These are phyloP conservation scores for Elanoides forficatus DNA, from an alignment of 2,113 vertebrate species.

Conservation along the genomic window DNA sequence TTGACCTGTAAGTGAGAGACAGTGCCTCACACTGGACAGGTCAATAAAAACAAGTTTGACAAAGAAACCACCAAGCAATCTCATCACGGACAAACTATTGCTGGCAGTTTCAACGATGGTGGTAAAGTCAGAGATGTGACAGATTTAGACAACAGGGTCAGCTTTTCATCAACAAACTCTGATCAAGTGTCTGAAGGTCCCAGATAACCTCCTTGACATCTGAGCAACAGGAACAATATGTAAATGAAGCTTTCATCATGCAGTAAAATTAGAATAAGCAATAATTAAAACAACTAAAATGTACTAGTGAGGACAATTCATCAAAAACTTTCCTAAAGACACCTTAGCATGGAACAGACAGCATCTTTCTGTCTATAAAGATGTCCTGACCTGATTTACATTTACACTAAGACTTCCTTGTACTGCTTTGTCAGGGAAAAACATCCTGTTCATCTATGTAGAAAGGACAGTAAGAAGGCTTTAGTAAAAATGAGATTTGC, in stretches of 20 bases:
- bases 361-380: neutral
- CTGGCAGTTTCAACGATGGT: neutral
- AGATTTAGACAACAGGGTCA: neutral
- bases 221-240: neutral
- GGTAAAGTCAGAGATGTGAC: constrained; percentile 14
- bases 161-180: constrained; percentile 26
- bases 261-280: neutral
- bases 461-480: neutral
- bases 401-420: neutral
- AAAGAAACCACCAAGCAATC: neutral
- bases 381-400: neutral
- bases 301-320: neutral
- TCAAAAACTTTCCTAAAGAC: neutral
- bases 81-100: neutral
- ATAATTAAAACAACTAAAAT: neutral
- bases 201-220: constrained; percentile 2
- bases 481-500: neutral
- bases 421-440: neutral
- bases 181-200: constrained; percentile 23
- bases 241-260: neutral
- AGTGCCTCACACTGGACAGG: neutral
- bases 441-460: neutral
- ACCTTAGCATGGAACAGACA: neutral
- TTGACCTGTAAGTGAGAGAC: neutral
- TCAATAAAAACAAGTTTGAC: constrained; percentile 44